These are phyloP conservation scores for Eubucco bourcierii DNA, from an alignment of 2,113 vertebrate genomes.

Conservation along the genomic window DNA sequence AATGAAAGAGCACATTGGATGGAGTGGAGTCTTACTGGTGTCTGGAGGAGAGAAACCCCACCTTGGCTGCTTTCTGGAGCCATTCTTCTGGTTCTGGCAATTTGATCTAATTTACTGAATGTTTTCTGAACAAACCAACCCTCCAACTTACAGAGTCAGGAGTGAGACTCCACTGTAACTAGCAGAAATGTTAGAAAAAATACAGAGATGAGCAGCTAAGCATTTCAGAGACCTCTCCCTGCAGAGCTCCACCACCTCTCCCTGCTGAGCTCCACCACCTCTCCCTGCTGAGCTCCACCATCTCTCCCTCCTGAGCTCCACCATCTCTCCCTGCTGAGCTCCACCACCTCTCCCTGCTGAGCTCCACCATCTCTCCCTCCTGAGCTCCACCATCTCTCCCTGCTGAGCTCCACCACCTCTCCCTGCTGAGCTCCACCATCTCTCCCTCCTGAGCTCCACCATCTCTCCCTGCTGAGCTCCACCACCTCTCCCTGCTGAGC, in stretches of 20 bases:
- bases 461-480: background rate
- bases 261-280: background rate
- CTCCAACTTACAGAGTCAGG: background rate
- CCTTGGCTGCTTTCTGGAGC: background rate
- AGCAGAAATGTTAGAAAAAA: background rate
- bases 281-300: background rate
- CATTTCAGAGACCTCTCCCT: background rate
- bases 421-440: background rate
- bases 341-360: background rate
- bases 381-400: background rate
- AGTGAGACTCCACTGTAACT: background rate
- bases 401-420: background rate
- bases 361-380: background rate
- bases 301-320: background rate
- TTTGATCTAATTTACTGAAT: background rate
- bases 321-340: background rate
- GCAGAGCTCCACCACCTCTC: background rate
- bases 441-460: background rate
- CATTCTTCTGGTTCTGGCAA: background rate
- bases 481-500: background rate
- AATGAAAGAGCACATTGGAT: rapidly evolving
- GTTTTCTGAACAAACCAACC: background rate
- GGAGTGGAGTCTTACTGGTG: too few relatives aligned
- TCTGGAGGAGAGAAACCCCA: background rate
- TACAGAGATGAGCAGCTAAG: background rate